Base-by-base conservation (phyloP, 2,797 vertebrate genomes). In the Hemibagrus guttatus region DNA sequence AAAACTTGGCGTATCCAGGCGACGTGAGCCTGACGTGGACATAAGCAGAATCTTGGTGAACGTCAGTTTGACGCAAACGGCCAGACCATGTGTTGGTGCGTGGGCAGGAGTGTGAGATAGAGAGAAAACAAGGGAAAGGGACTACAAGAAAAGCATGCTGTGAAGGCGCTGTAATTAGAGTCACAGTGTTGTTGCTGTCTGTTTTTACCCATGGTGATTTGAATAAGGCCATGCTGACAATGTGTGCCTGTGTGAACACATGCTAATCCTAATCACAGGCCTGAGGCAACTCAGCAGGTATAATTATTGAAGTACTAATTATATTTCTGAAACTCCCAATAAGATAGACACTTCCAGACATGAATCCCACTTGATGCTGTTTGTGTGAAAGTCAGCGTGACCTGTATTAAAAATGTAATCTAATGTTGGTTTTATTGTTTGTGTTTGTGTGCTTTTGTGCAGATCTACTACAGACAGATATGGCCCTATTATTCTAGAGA, bases 21-120 rank as follows among this genome's bases (percentile, higher is more conserved):
- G 84, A 85, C 81, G 12, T 71, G 63, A n/a, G 85, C 82, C 83
- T 83, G 72, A 83, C 54, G 84, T 86, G 85, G 88, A 89, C 83
- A 89, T 61, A 52, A 82, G 88, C 72, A 92, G 61, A 88, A 91
- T 89, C 87, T 90, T 88, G 81, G 86, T 71, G 90, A 90, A 94
- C 95, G 95, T 96, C 95, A 95, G 91, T 90, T 91, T 96, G 95
- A 96, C 94, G 95, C 94, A 96, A 92, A 87, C 74, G 75, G 87
- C 88, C 90, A 87, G 74, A 64, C 90, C 92, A 90, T 75, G 89
- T 93, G 92, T 91, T 87, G 86, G 90, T 85, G 94, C 93, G 95
- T 95, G 94, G 95, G 95, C 92, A 93, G 94, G 89, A 85, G 84
- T 85, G 87, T 21, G 91, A 93, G 90, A 93, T 92, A 91, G 92